Evolutionary conservation across 1,140 invertebrate genomes (phyloP).

Genomic region (Hypothenemus hampei): DNA sequence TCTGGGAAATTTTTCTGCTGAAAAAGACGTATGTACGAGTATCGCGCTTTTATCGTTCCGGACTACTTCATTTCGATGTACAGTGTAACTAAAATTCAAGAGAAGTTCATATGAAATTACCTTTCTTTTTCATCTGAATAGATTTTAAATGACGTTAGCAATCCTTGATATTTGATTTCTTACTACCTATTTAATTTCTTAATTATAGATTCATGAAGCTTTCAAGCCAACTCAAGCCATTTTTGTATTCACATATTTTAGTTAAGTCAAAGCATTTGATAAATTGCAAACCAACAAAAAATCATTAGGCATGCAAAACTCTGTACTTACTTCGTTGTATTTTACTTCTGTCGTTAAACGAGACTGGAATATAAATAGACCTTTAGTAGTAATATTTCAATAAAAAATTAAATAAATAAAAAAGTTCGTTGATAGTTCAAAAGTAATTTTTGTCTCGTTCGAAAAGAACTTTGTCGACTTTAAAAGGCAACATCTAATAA

Average conservation of each 20-base stretch:
- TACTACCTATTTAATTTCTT: no score
- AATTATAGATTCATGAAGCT: no score
- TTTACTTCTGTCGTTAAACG: constrained; percentile 16
- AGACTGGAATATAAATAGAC: constrained; percentile 16
- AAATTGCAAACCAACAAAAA: no score
- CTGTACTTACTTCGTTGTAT: constrained; percentile 21
- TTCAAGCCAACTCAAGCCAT: no score
- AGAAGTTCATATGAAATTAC: background rate
- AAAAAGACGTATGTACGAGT: constrained; percentile 6
- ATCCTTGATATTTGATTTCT: no score
- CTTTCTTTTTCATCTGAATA: no score
- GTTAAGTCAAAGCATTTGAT: no score
- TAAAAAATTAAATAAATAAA: no score
- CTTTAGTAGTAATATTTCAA: background rate
- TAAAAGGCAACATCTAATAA: constrained; percentile 14
- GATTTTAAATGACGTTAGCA: no score
- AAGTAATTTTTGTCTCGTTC: background rate
- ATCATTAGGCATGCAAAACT: background rate
- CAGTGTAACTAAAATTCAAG: constrained; percentile 6
- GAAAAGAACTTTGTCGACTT: background rate
- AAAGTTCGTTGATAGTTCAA: no score
- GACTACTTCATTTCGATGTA: background rate
- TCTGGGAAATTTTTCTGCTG: background rate
- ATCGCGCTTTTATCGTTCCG: background rate
- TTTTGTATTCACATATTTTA: no score